These are phyloP conservation scores for Corythornis cristatus DNA, from an alignment of 2,113 vertebrate species.

Conservation along the genomic window DNA sequence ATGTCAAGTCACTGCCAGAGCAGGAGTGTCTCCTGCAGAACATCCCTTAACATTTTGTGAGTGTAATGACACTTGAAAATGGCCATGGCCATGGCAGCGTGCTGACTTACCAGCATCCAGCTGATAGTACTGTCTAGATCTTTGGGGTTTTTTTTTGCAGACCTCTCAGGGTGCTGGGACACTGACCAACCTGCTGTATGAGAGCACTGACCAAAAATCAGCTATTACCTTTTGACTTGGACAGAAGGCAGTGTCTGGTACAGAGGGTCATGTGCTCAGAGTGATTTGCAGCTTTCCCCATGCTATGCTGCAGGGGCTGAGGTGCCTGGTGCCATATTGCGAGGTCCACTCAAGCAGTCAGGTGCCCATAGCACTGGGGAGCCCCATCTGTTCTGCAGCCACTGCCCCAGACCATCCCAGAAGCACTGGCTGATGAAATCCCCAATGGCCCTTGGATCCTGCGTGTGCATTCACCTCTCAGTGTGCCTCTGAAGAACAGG, in stretches of 20 bases:
- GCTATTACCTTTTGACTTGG: background rate
- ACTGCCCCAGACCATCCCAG: background rate
- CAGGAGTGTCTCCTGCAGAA: background rate
- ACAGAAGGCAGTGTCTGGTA: background rate
- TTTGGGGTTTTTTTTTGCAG: background rate
- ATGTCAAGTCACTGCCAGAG: background rate
- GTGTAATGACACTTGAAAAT: fast-evolving
- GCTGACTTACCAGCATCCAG: background rate
- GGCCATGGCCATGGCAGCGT: background rate
- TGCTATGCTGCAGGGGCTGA: background rate
- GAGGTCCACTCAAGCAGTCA: fast-evolving
- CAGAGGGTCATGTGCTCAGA: too few species aligned
- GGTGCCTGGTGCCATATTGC: too few species aligned
- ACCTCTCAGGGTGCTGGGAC: background rate
- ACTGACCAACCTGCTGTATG: background rate
- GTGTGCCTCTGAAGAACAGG: background rate
- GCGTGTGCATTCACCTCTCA: background rate
- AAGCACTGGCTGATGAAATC: background rate
- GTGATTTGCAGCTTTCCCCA: fast-evolving
- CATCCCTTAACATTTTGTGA: background rate
- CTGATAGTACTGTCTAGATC: background rate
- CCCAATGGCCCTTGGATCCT: too few species aligned
- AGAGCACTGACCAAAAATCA: background rate
- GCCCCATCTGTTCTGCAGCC: background rate
- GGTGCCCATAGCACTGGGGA: fast-evolving